These are phyloP conservation scores for Lithophane ornitopus DNA, from an alignment of 2,888 invertebrate species.

Conservation along the genomic window DNA sequence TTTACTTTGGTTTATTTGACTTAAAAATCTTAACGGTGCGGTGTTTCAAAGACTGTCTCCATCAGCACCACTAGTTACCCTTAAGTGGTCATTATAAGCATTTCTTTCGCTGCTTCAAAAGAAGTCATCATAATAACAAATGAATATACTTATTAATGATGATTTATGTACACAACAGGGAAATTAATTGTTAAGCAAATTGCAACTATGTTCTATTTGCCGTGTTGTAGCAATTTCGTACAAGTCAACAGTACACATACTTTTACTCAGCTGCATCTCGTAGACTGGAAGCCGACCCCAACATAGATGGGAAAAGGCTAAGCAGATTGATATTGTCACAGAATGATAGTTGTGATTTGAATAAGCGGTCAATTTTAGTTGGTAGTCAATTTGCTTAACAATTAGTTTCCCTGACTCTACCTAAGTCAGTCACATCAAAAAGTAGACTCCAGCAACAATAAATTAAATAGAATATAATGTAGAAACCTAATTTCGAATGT, in stretches of 20 bases:
- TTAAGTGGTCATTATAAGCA: neutral
- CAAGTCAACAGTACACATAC: too few species aligned
- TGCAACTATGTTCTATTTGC: neutral
- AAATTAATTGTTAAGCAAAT: neutral
- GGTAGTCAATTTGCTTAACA: too few species aligned
- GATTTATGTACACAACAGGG: too few species aligned
- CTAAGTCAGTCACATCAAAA: constrained; percentile 2
- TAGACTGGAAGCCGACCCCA: too few species aligned
- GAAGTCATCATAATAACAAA: neutral
- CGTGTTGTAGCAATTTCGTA: neutral
- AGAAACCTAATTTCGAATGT: constrained; percentile 31
- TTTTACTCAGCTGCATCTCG: too few species aligned
- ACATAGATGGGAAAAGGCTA: too few species aligned
- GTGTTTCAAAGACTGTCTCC: neutral
- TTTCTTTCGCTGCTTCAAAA: neutral
- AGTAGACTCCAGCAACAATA: neutral
- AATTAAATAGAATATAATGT: constrained; percentile 32
- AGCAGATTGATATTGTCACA: neutral
- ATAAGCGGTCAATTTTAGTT: neutral
- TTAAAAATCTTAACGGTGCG: neutral
- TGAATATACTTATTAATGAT: neutral
- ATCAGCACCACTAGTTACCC: neutral
- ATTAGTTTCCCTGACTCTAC: neutral
- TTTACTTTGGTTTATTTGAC: neutral
- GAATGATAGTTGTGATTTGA: neutral